Base-by-base conservation (phyloP, 2,113 vertebrate species). In the Paratilapia polleni region DNA sequence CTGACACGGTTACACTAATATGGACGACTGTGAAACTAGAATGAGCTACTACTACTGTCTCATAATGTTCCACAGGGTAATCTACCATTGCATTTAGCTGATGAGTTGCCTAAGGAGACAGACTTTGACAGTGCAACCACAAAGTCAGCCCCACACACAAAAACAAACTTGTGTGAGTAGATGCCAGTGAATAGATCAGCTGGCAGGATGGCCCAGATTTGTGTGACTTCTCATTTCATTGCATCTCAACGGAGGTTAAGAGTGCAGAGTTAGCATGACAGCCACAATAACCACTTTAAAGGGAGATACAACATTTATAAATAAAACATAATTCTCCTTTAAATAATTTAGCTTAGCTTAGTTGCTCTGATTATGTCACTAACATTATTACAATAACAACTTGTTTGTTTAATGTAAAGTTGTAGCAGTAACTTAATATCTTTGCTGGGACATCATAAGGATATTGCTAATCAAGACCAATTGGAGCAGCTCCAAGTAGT, bases 271-370 rank as follows among this genome's bases (percentile, higher is more conserved):
- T 20, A 2, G 52, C 52, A 54, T 9, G 49, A 12, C 24, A 70
- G 17, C 66, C 43, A 49, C 43, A 5, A 70, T 2, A 49, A 7
- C 28, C 64, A 13, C 24, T 31, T 70, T 52, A 13, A 70, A 43
- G 0, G 43, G 66, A 52, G 8, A 28, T 0, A 0, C 5, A 70
- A 31, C 24, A 20, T 52, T 43, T 70, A 70, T 68, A 52, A 70
- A 70, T 31, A 70, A 70, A 70, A 70, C 43, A 70, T 52, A 70
- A 52, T 73, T 52, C 24, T 73, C 43, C 66, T 52, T 31, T 52
- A 73, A 73, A 52, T 73, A 31, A 26, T 31, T 52, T 73, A 8
- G 43, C 43, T 73, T 28, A 68, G 15, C 64, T 68, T 19, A 41
- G 47, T 49, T 52, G 66, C 66, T 52, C 66, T 52, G 43, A 73